A percentile compares a stretch with the other conserved stretches of the same genome.
phyloP scores from a whole-genome alignment of 2,113 vertebrate species.

The Ictidomys tridecemlineatus region DNA sequence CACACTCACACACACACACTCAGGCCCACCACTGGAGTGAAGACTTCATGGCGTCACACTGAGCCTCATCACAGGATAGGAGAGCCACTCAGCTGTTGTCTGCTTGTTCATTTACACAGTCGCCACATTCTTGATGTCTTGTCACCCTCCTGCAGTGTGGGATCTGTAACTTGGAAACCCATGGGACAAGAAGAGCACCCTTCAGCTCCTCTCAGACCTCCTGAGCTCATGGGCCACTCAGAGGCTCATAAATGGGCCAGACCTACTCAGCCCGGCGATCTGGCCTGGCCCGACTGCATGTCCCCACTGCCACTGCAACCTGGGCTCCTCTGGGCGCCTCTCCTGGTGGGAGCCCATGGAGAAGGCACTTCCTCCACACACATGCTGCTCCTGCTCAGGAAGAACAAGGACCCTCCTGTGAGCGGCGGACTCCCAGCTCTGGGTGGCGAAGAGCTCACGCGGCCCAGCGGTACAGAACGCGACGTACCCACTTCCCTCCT shows the following conservation, averaged over 20 bases:
- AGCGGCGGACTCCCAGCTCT: not conserved
- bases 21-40: no score
- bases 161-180: not conserved
- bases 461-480: not conserved
- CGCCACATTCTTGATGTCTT: not conserved
- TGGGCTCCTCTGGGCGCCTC: not conserved
- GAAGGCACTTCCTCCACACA: not conserved
- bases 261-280: not conserved
- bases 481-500: not conserved
- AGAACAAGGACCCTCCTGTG: not conserved
- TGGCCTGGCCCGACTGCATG: no score
- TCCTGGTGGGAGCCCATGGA: not conserved
- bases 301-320: not conserved
- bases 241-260: not conserved
- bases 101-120: not conserved
- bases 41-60: not conserved
- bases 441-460: not conserved
- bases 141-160: not conserved
- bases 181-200: not conserved
- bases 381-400: not conserved
- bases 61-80: not conserved
- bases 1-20: no score
- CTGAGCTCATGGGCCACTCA: not conserved
- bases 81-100: not conserved
- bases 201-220: not conserved